phyloP scores from a whole-genome alignment of 2,797 vertebrate species.

The Micropoecilia bifurca region DNA sequence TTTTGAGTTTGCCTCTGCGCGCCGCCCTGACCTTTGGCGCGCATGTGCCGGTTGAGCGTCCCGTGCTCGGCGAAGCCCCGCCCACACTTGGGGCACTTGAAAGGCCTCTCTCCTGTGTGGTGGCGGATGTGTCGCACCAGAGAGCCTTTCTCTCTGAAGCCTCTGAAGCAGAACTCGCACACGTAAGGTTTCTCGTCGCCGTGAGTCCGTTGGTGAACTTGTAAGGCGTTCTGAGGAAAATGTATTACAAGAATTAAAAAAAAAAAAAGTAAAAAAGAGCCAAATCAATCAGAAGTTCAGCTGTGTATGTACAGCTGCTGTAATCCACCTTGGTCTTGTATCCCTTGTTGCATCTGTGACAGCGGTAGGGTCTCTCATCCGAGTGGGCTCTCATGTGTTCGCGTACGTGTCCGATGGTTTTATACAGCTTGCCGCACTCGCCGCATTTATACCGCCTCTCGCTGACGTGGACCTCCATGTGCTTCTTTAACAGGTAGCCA shows the following conservation, averaged over 20 bases:
- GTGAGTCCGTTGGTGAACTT: conserved; percentile 96
- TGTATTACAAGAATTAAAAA: neutral
- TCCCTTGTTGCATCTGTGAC: conserved; percentile 90
- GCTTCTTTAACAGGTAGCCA: conserved; percentile 95
- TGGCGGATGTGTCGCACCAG: conserved; percentile 95
- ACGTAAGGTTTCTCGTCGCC: conserved; percentile 91
- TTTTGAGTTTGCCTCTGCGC: neutral
- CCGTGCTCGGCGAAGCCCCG: conserved; percentile 96
- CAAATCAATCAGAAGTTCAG: neutral
- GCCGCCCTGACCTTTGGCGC: conserved; percentile 89
- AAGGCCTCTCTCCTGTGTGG: conserved; percentile 97
- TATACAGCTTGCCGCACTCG: conserved; percentile 97
- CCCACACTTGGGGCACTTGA: conserved; percentile 91
- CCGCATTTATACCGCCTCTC: conserved; percentile 96
- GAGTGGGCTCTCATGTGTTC: conserved; percentile 97
- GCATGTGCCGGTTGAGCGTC: conserved; percentile 94
- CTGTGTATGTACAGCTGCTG: neutral
- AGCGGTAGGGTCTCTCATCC: conserved; percentile 91
- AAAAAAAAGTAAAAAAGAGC: neutral
- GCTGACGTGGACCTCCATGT: conserved; percentile 91
- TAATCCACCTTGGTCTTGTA: conserved; percentile 95
- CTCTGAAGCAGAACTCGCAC: conserved; percentile 90
- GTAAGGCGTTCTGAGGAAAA: conserved; percentile 90
- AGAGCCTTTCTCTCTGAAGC: conserved; percentile 96
- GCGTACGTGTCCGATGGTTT: conserved; percentile 94